A percentile compares a stretch with the other conserved stretches of the same genome.
These are phyloP conservation scores for Meandrusa payeni DNA, from an alignment of 2,888 invertebrate species.

Conservation along the genomic window DNA sequence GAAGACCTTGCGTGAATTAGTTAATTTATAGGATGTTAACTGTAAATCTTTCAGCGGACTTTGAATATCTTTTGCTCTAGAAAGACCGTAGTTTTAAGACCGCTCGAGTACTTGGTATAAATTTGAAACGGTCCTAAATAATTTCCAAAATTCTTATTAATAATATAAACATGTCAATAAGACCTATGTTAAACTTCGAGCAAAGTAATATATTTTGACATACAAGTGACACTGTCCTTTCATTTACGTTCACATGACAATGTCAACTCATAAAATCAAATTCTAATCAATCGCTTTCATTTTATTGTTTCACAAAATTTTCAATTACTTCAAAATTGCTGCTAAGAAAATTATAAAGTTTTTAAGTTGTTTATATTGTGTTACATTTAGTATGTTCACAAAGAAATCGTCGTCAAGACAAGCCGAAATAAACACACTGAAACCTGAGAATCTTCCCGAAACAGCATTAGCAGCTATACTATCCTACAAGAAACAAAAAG, in stretches of 20 bases:
- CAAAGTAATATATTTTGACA: too few species aligned
- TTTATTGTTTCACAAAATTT: slow-evolving; percentile 12
- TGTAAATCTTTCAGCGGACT: too few species aligned
- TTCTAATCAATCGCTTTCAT: background rate
- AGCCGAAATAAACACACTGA: slow-evolving; percentile 31
- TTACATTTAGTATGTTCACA: slow-evolving; percentile 38
- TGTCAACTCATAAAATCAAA: background rate
- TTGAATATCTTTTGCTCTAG: too few species aligned
- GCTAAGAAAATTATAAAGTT: slow-evolving; percentile 18
- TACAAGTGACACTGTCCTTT: too few species aligned
- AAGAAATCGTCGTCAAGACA: slow-evolving; percentile 44
- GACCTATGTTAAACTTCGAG: too few species aligned
- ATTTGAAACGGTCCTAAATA: too few species aligned
- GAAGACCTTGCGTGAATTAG: too few species aligned
- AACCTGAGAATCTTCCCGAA: slow-evolving; percentile 48
- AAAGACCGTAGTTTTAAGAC: too few species aligned
- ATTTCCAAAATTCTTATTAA: too few species aligned
- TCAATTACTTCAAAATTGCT: slow-evolving; percentile 11
- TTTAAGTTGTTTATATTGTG: slow-evolving; percentile 24
- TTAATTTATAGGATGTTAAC: too few species aligned
- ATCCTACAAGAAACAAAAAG: slow-evolving; percentile 62
- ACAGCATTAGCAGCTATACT: slow-evolving; percentile 63
- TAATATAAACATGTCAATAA: background rate
- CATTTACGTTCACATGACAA: too few species aligned
- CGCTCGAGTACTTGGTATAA: too few species aligned